These are phyloP conservation scores for Busseola fusca DNA, from an alignment of 2,888 invertebrate genomes.

Conservation along the genomic window DNA sequence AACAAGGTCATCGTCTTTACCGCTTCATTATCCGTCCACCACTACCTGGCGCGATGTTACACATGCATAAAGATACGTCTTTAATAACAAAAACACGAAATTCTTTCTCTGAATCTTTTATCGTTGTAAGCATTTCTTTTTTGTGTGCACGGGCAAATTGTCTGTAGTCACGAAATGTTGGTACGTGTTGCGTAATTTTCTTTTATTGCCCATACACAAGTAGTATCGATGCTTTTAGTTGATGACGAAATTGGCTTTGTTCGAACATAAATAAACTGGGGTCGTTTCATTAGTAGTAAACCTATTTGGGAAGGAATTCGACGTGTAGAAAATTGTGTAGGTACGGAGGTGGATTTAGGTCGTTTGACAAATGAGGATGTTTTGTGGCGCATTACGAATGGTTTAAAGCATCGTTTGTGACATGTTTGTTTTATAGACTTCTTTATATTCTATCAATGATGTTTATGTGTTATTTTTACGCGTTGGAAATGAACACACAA, in stretches of 20 bases:
- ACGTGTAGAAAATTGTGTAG: constrained; percentile 52
- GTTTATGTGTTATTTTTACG: constrained; percentile 18
- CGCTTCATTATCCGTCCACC: constrained; percentile 42
- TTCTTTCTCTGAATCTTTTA: constrained; percentile 58
- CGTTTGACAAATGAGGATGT: constrained; percentile 46
- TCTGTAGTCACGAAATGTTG: constrained; percentile 66
- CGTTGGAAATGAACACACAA: background rate
- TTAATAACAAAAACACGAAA: constrained; percentile 62
- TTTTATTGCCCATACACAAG: constrained; percentile 67
- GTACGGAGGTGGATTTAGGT: constrained; percentile 28
- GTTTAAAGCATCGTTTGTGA: constrained; percentile 40
- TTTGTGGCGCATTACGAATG: constrained; percentile 38
- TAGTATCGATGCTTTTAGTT: constrained; percentile 66
- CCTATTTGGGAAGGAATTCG: constrained; percentile 52
- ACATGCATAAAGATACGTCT: constrained; percentile 51
- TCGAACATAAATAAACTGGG: constrained; percentile 62
- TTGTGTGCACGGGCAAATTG: constrained; percentile 61
- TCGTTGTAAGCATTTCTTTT: constrained; percentile 57
- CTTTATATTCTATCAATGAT: constrained; percentile 32
- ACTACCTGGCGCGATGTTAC: constrained; percentile 45
- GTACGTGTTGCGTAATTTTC: constrained; percentile 66
- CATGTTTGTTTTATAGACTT: constrained; percentile 32
- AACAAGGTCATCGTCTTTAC: constrained; percentile 21
- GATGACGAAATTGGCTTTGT: constrained; percentile 67
- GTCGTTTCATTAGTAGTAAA: constrained; percentile 64